Conservation (phyloP, 1,140 invertebrate species). For the Zophobas atratus region DNA sequence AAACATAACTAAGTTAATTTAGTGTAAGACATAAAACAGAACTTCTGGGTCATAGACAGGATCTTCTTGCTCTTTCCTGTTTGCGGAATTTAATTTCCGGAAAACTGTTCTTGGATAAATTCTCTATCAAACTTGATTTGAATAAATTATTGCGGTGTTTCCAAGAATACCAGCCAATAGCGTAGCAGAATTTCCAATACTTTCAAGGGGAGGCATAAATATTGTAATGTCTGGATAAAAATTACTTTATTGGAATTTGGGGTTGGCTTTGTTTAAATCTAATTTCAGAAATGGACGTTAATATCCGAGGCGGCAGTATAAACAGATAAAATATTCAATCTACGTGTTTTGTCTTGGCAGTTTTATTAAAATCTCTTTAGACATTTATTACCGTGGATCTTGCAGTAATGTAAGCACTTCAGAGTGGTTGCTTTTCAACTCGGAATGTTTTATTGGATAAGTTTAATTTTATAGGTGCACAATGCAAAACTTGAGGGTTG, state of each 20-base stretch:
- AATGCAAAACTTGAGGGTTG: conserved; percentile 15
- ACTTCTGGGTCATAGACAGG: conserved; percentile 59
- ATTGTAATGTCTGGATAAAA: background rate
- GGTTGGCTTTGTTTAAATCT: conserved; percentile 13
- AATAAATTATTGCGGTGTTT: conserved; percentile 9
- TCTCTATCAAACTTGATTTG: conserved; percentile 10
- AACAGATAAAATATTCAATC: conserved; percentile 41
- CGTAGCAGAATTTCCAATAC: background rate
- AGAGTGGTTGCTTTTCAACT: conserved; percentile 32
- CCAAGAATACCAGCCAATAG: background rate
- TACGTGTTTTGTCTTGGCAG: conserved; percentile 39
- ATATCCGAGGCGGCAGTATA: conserved; percentile 20
- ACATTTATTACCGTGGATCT: conserved; percentile 49
- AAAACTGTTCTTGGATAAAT: conserved; percentile 21
- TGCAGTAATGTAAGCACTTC: conserved; percentile 29
- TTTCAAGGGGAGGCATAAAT: background rate
- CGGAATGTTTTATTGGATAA: conserved; percentile 41
- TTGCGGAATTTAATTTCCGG: conserved; percentile 60
- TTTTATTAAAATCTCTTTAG: conserved; percentile 49
- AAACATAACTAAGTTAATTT: conserved; percentile 67
- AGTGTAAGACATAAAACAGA: conserved; percentile 64
- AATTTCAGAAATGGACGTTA: conserved; percentile 38
- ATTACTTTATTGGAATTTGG: background rate
- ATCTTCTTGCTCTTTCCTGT: conserved; percentile 52
- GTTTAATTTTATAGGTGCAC: conserved; percentile 43